These are phyloP conservation scores for Nymphalis urticae DNA, from an alignment of 2,888 invertebrate genomes.

Conservation along the genomic window DNA sequence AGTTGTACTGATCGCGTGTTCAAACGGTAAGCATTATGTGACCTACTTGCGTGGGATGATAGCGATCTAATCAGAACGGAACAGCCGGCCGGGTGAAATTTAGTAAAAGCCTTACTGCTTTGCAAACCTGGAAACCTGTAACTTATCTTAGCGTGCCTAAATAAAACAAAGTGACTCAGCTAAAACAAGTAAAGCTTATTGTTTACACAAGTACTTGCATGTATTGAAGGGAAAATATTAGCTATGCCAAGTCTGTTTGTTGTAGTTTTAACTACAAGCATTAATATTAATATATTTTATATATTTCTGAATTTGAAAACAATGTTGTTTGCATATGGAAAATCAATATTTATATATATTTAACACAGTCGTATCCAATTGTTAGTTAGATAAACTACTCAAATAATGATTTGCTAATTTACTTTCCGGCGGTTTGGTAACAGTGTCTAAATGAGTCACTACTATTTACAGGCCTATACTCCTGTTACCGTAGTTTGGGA, in stretches of 20 bases:
- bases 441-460: too few species aligned
- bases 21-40: conserved; percentile 38
- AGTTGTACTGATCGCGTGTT: conserved; percentile 36
- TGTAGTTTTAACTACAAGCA: neutral
- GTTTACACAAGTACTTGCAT: neutral
- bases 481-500: too few species aligned
- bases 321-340: neutral
- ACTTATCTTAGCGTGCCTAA: conserved; percentile 28
- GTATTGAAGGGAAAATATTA: conserved; percentile 14
- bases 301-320: neutral
- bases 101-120: conserved; percentile 35
- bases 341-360: too few species aligned
- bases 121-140: conserved; percentile 25
- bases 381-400: too few species aligned
- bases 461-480: too few species aligned
- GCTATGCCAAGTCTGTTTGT: neutral
- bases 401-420: too few species aligned
- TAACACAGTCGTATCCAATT: too few species aligned
- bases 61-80: conserved; percentile 36
- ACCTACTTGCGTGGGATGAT: conserved; percentile 38
- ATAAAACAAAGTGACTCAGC: conserved; percentile 16
- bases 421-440: too few species aligned
- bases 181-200: neutral
- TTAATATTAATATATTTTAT: neutral
- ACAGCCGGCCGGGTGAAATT: conserved; percentile 33